A percentile compares a stretch with the other conserved stretches of the same genome.
phyloP scores from a whole-genome alignment of 2,113 vertebrate genomes.

The Orientallactaga bullata region DNA sequence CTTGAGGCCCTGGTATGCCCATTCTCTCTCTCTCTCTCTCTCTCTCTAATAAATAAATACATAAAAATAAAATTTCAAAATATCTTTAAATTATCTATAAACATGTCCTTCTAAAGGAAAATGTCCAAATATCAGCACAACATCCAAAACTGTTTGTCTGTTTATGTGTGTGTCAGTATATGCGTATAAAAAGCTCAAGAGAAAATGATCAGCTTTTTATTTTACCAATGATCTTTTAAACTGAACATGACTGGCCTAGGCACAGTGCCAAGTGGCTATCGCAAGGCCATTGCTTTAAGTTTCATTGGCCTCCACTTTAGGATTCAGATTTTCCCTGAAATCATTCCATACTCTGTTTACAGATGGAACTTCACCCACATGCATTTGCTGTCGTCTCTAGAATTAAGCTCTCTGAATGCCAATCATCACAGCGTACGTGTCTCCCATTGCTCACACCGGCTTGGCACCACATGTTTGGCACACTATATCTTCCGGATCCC shows the following conservation, averaged over 20 bases:
- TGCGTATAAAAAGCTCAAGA: neutral
- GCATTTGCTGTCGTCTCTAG: neutral
- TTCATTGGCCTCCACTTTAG: neutral
- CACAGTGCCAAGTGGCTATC: neutral
- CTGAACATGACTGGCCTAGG: neutral
- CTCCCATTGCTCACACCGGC: neutral
- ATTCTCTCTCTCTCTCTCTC: no score
- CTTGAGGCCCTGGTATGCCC: no score
- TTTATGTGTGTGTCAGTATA: neutral
- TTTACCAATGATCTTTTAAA: neutral
- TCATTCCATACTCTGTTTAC: neutral
- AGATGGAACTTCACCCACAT: neutral
- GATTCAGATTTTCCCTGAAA: conserved; percentile 1
- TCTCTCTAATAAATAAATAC: no score
- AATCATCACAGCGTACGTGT: neutral
- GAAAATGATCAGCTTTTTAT: neutral
- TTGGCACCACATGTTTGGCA: neutral
- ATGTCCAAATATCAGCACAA: neutral
- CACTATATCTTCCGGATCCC: neutral
- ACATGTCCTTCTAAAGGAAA: conserved; percentile 25
- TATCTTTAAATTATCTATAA: neutral
- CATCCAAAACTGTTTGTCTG: neutral
- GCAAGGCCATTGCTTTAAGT: neutral
- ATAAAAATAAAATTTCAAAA: no score
- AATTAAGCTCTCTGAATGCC: neutral